Conservation (phyloP, 2,888 invertebrate species). For the Drosophila anomalata region DNA sequence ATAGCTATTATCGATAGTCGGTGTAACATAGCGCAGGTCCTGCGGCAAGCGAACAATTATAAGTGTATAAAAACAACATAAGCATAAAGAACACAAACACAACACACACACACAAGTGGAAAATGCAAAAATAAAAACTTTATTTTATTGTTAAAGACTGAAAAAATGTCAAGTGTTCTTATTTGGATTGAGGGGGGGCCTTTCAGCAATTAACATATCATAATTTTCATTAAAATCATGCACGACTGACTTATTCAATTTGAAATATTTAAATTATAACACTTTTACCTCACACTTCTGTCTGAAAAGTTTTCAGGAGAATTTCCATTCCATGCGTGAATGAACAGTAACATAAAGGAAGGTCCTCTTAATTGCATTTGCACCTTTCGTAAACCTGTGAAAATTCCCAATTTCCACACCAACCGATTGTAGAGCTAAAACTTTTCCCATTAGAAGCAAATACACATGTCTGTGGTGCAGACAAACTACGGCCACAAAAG, state of each 20-base stretch:
- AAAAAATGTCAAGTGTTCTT: slow-evolving; percentile 47
- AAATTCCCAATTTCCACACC: slow-evolving; percentile 1
- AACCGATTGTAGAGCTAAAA: slow-evolving; percentile 29
- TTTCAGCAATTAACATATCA: not conserved
- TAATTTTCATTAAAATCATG: not conserved
- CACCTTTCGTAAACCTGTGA: not conserved
- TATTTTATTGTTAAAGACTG: slow-evolving; percentile 83
- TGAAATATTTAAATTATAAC: no score
- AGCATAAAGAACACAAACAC: slow-evolving; percentile 41
- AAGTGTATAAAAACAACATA: slow-evolving; percentile 62
- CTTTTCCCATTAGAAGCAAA: slow-evolving; percentile 69
- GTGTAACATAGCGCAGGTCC: slow-evolving; percentile 64
- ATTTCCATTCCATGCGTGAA: slow-evolving; percentile 1
- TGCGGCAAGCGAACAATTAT: slow-evolving; percentile 49
- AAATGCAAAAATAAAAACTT: slow-evolving; percentile 74
- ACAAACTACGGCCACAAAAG: slow-evolving; percentile 51
- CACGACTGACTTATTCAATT: not conserved
- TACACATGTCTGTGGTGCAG: slow-evolving; percentile 28
- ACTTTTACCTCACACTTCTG: not conserved
- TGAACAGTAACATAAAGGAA: not conserved
- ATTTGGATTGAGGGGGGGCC: not conserved
- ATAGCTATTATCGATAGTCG: slow-evolving; percentile 53
- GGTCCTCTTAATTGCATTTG: not conserved
- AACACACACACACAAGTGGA: slow-evolving; percentile 49
- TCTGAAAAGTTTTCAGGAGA: not conserved